These are phyloP conservation scores for Acronicta aceris DNA, from an alignment of 2,888 invertebrate species.

Conservation along the genomic window DNA sequence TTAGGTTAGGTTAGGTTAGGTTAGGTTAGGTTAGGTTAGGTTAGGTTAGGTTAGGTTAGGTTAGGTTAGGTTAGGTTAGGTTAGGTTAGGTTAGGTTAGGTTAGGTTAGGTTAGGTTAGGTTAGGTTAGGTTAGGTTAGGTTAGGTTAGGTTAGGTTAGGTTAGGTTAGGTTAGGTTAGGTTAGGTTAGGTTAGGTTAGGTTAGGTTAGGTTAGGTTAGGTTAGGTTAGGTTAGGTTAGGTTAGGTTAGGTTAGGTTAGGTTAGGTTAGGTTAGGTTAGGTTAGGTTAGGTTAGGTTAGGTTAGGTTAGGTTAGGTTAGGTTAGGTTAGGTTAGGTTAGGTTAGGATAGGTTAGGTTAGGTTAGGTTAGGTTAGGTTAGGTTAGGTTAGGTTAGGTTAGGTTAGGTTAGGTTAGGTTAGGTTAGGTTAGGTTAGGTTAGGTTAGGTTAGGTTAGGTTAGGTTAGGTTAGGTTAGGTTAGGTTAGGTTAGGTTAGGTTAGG, in stretches of 20 bases:
- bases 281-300: constrained; percentile 24
- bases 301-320: constrained; percentile 16
- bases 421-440: constrained; percentile 18
- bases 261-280: constrained; percentile 34
- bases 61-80: constrained; percentile 30
- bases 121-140: constrained; percentile 29
- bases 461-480: constrained; percentile 20
- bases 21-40: constrained; percentile 27
- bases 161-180: constrained; percentile 30
- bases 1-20: constrained; percentile 28
- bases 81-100: constrained; percentile 37
- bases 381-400: constrained; percentile 19
- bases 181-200: constrained; percentile 33
- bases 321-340: constrained; percentile 23
- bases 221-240: constrained; percentile 13
- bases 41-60: constrained; percentile 30
- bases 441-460: constrained; percentile 18
- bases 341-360: constrained; percentile 24
- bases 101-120: constrained; percentile 36
- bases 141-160: constrained; percentile 30
- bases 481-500: constrained; percentile 26
- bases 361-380: constrained; percentile 23
- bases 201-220: constrained; percentile 28
- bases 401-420: constrained; percentile 18
- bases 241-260: constrained; percentile 17